Conservation (phyloP, 2,797 vertebrate species). For the Epinephelus awoara region DNA sequence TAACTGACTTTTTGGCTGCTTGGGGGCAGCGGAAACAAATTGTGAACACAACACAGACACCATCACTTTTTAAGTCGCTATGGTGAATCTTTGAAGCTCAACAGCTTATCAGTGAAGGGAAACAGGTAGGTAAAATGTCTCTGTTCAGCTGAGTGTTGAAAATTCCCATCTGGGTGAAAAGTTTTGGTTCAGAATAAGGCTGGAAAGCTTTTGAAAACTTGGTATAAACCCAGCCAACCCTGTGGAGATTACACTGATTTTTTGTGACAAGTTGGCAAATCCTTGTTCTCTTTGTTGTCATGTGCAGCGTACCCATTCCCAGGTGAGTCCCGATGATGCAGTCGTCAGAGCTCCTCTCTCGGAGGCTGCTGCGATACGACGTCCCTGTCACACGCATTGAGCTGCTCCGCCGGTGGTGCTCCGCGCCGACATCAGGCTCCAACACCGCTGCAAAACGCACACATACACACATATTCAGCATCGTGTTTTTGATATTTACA, state of each 20-base stretch:
- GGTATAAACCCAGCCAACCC: neutral
- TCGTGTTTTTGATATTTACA: neutral
- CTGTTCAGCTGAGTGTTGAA: neutral
- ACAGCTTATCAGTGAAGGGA: neutral
- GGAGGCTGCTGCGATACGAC: conserved; percentile 85
- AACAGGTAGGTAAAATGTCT: neutral
- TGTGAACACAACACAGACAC: neutral
- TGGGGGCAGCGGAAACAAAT: too few species aligned
- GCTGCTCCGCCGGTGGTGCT: conserved; percentile 90
- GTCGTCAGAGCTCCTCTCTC: conserved; percentile 88
- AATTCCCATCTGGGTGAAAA: neutral
- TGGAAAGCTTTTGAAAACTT: neutral
- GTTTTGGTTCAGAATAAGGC: neutral
- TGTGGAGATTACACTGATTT: neutral
- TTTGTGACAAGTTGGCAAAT: neutral
- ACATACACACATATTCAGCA: conserved; percentile 8
- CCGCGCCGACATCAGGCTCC: conserved; percentile 72
- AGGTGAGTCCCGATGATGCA: conserved; percentile 88
- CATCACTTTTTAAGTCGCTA: neutral
- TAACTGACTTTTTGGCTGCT: neutral
- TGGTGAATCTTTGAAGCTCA: neutral
- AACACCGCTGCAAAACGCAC: conserved; percentile 52
- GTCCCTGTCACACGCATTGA: conserved; percentile 88
- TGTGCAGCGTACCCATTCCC: conserved; percentile 84
- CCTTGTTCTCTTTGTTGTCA: neutral